Evolutionary conservation across 2,797 vertebrate species (phyloP).

Genomic region (Myotis pilosus): DNA sequence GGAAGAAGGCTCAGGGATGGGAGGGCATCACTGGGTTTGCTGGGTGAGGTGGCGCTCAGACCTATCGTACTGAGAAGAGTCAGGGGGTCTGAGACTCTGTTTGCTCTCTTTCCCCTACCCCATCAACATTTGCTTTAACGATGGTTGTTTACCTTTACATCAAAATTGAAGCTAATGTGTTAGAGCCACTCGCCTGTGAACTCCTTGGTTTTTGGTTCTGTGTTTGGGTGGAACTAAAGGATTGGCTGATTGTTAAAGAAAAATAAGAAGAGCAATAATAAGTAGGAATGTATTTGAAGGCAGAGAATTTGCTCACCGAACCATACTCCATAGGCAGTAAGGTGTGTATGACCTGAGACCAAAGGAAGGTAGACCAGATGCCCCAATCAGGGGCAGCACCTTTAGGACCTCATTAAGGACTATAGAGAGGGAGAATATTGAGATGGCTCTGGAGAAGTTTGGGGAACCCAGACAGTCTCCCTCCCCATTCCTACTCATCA

Average conservation of each 20-base stretch:
- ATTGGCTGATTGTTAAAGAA: not conserved
- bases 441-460: not conserved
- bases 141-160: not conserved
- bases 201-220: not conserved
- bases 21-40: not conserved
- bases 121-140: constrained; percentile 5
- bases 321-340: fast-evolving
- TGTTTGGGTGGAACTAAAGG: not conserved
- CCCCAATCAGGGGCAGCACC: not conserved
- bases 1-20: not conserved
- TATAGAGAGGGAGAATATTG: not conserved
- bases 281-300: not conserved
- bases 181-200: not conserved
- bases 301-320: not conserved
- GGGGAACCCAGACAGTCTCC: not conserved
- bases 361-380: not conserved
- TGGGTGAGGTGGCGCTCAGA: not conserved
- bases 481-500: not conserved
- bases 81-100: not conserved
- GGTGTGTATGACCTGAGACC: not conserved
- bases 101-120: not conserved
- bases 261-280: not conserved
- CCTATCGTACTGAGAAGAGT: not conserved
- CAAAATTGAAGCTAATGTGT: not conserved
- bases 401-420: not conserved